phyloP scores from a whole-genome alignment of 2,888 invertebrate species.

The Tetramorium bicarinatum region DNA sequence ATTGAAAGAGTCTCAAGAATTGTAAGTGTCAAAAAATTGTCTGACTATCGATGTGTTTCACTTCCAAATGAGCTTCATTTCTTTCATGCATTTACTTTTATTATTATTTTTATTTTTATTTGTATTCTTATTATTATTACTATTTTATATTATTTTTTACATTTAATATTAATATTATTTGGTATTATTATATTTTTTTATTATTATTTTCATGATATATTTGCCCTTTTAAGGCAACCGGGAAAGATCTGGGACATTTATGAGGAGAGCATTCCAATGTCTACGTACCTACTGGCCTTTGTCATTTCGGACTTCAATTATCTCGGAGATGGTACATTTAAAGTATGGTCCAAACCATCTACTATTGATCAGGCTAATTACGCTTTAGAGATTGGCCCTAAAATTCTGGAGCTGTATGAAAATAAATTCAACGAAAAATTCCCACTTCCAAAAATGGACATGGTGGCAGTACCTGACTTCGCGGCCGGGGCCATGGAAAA shows the following conservation, averaged over 20 bases:
- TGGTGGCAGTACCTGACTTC: slow-evolving; percentile 97
- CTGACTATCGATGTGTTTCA: too few relatives aligned
- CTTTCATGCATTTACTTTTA: too few relatives aligned
- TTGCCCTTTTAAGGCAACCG: slow-evolving; percentile 23
- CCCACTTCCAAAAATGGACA: slow-evolving; percentile 94
- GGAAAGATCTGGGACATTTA: slow-evolving; percentile 88
- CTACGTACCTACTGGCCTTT: slow-evolving; percentile 96
- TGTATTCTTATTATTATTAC: too few relatives aligned
- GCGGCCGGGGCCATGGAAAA: slow-evolving; percentile 97
- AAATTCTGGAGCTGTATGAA: slow-evolving; percentile 91
- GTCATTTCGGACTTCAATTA: slow-evolving; percentile 91
- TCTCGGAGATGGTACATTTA: slow-evolving; percentile 61
- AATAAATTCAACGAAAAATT: slow-evolving; percentile 92
- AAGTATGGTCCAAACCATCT: slow-evolving; percentile 91
- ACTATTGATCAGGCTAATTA: slow-evolving; percentile 92
- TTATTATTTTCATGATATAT: neutral
- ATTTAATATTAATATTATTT: too few relatives aligned
- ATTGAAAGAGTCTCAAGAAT: slow-evolving; percentile 86
- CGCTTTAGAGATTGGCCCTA: slow-evolving; percentile 92
- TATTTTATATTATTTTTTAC: too few relatives aligned
- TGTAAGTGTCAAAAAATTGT: slow-evolving; percentile 87
- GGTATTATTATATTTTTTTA: too few relatives aligned
- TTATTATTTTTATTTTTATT: too few relatives aligned
- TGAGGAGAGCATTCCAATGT: slow-evolving; percentile 94
- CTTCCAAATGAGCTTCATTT: too few relatives aligned